phyloP scores from a whole-genome alignment of 2,113 vertebrate species.

The Neogale vison region DNA sequence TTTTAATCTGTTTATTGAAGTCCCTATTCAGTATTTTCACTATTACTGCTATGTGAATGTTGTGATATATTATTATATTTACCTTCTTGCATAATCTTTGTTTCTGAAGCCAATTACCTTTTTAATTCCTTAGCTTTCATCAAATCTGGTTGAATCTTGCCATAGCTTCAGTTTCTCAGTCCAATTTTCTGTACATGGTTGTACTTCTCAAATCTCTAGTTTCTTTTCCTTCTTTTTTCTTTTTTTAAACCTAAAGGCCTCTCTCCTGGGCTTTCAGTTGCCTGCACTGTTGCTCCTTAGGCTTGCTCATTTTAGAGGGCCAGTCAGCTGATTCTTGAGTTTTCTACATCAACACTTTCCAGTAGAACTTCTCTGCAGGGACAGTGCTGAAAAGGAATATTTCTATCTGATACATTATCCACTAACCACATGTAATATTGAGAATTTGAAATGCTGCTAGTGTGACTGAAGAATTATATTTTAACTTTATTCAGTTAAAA shows the following conservation, averaged over 20 bases:
- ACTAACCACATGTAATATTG: not conserved
- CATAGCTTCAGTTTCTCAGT: not conserved
- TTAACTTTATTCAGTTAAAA: not conserved
- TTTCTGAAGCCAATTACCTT: not conserved
- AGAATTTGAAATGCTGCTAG: not conserved
- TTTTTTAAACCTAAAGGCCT: not conserved
- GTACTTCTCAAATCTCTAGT: not conserved
- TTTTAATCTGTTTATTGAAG: not conserved
- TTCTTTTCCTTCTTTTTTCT: not conserved
- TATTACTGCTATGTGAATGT: not conserved
- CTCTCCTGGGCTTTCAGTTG: not conserved
- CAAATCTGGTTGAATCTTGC: not conserved
- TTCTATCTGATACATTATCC: not conserved
- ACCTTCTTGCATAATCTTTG: not conserved
- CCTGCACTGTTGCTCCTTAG: not conserved
- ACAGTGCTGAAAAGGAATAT: not conserved
- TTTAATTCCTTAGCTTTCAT: constrained; percentile 5
- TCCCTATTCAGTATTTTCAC: not conserved
- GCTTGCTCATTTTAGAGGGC: not conserved
- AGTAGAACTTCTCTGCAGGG: not conserved
- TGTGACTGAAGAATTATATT: not conserved
- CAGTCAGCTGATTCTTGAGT: not conserved
- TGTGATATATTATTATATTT: not conserved
- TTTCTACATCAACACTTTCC: not conserved
- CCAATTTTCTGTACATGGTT: not conserved